Evolutionary conservation across 2,113 vertebrate genomes (phyloP).

Genomic region (Silurus meridionalis): DNA sequence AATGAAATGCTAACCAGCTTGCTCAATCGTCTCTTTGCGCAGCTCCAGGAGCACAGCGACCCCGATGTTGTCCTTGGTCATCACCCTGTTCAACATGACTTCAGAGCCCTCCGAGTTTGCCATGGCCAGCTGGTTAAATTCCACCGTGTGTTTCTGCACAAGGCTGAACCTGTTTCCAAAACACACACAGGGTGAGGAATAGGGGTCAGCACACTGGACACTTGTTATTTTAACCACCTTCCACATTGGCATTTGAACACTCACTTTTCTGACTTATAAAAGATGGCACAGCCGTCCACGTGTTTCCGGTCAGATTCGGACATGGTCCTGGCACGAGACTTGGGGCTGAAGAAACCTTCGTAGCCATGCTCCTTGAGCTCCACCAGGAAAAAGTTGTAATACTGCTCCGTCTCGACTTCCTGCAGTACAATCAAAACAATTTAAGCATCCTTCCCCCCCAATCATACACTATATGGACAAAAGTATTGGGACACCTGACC

Average conservation of each 20-base stretch:
- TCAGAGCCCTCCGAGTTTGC: conserved; percentile 97
- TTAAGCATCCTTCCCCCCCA: background rate
- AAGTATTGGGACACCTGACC: too few species aligned
- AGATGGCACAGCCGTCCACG: conserved; percentile 95
- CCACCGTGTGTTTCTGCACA: conserved; percentile 97
- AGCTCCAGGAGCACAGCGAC: conserved; percentile 92
- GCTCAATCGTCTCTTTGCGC: conserved; percentile 91
- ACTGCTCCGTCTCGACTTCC: conserved; percentile 98
- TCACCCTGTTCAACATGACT: conserved; percentile 97
- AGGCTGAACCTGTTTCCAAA: conserved; percentile 84
- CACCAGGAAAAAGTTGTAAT: conserved; percentile 93
- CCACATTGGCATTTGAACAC: conserved; percentile 46
- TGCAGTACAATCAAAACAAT: conserved; percentile 52
- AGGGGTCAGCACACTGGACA: background rate
- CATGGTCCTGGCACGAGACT: conserved; percentile 97
- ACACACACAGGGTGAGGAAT: background rate
- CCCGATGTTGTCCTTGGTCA: conserved; percentile 98
- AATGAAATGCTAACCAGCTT: conserved; percentile 81
- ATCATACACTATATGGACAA: too few species aligned
- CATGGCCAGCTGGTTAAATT: conserved; percentile 99
- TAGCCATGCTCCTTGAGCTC: conserved; percentile 96
- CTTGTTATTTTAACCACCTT: background rate
- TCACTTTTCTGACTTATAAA: conserved; percentile 95
- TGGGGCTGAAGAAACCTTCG: conserved; percentile 96
- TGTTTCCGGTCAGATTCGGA: conserved; percentile 96